Conservation (phyloP, 2,113 vertebrate species). For the Hassar affinis region DNA sequence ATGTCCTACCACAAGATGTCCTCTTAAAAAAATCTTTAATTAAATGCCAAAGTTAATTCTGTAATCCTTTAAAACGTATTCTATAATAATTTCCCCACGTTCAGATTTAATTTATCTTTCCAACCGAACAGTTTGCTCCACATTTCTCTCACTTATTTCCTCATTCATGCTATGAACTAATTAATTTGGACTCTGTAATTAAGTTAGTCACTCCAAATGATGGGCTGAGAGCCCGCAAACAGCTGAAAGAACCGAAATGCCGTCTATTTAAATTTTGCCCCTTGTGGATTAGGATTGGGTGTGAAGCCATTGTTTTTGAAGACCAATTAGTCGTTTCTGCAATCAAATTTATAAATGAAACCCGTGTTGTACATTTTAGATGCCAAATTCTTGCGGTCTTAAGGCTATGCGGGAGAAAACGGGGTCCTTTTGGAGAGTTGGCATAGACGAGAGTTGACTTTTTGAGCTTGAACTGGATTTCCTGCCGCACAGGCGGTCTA, state of each 20-base stretch:
- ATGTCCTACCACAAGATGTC: neutral
- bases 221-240: constrained; percentile 19
- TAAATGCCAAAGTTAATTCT: constrained; percentile 3
- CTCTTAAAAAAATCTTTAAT: neutral
- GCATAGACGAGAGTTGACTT: constrained; percentile 33
- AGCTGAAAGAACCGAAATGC: neutral
- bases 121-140: neutral
- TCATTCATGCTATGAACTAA: constrained; percentile 10
- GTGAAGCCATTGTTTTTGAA: constrained; percentile 15
- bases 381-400: neutral
- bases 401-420: neutral
- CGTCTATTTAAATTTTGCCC: neutral
- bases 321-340: constrained; percentile 20
- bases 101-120: constrained; percentile 13
- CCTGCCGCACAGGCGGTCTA: constrained; percentile 24
- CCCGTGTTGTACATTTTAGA: constrained; percentile 5
- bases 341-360: constrained; percentile 21
- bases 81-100: neutral
- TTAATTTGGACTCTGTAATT: constrained; percentile 21
- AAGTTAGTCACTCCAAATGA: constrained; percentile 9
- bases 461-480: constrained; percentile 50
- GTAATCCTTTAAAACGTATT: constrained; percentile 18
- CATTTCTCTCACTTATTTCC: constrained; percentile 19
- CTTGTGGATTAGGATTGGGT: neutral
- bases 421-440: constrained; percentile 4